Conservation (phyloP, 2,888 invertebrate genomes). For the Dendrolimus pini region DNA sequence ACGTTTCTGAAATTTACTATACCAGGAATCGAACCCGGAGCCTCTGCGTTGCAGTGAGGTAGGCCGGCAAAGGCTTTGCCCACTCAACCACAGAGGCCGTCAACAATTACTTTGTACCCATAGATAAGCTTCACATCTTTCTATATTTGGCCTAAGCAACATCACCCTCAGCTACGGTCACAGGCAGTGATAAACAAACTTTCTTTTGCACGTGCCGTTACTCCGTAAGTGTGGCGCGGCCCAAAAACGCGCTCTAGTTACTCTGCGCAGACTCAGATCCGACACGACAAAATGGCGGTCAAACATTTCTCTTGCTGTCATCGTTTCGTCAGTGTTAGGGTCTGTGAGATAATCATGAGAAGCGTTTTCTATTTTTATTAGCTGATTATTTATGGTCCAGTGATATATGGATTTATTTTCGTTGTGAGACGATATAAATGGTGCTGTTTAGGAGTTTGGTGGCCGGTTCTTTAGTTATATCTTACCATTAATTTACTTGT, state of each 20-base stretch:
- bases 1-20: no score
- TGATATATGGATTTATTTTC: neutral
- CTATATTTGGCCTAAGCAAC: neutral
- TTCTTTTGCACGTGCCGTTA: slow-evolving; percentile 38
- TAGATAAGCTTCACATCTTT: no score
- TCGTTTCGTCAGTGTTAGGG: neutral
- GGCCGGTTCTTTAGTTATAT: no score
- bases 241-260: slow-evolving; percentile 50
- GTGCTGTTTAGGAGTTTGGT: no score
- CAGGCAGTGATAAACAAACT: slow-evolving; percentile 23
- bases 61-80: no score
- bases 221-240: slow-evolving; percentile 41
- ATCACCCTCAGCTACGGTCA: neutral
- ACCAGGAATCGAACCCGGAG: no score
- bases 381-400: neutral
- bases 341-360: neutral
- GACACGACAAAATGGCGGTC: slow-evolving; percentile 7
- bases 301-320: slow-evolving; percentile 3
- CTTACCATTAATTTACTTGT: no score
- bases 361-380: neutral
- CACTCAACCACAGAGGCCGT: no score
- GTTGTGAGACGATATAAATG: no score
- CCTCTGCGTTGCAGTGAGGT: no score
- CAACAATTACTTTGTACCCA: no score
- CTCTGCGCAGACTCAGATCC: neutral